Evolutionary conservation across 1,140 invertebrate genomes (phyloP).

Genomic region (Steinernema khuongi): DNA sequence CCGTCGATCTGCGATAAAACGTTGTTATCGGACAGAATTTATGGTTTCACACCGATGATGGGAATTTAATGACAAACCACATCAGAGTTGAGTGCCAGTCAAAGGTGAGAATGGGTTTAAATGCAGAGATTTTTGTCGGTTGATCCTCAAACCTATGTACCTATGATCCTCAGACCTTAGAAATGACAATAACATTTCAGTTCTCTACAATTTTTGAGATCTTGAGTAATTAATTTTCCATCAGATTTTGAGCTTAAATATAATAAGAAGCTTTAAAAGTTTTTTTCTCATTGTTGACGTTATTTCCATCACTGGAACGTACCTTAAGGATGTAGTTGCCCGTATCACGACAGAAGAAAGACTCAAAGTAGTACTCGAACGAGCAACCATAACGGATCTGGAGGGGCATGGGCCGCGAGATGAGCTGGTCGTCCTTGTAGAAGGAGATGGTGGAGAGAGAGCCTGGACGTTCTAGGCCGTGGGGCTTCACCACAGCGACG

Average conservation of each 20-base stretch:
- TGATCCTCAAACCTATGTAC: neutral
- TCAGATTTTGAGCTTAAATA: too few species aligned
- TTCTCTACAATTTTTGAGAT: too few species aligned
- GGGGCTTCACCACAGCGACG: constrained; percentile 22
- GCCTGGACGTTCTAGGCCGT: neutral
- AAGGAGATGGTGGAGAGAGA: constrained; percentile 12
- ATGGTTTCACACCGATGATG: too few species aligned
- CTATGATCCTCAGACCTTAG: neutral
- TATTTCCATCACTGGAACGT: neutral
- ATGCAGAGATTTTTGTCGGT: neutral
- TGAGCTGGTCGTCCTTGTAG: neutral
- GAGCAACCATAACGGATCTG: constrained; percentile 26
- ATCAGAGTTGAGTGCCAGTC: neutral
- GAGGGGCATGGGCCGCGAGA: constrained; percentile 18
- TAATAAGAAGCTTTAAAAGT: neutral
- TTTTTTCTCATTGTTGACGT: constrained; percentile 1
- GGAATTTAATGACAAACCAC: too few species aligned
- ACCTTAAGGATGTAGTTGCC: neutral
- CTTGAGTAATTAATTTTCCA: too few species aligned
- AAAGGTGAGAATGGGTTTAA: neutral
- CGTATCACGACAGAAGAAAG: constrained; percentile 27
- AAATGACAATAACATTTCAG: neutral
- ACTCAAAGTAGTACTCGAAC: constrained; percentile 34
- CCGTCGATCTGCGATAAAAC: constrained; percentile 36
- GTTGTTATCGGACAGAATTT: too few species aligned